phyloP scores from a whole-genome alignment of 2,113 vertebrate species.

The Forbesichthys papilliferus region DNA sequence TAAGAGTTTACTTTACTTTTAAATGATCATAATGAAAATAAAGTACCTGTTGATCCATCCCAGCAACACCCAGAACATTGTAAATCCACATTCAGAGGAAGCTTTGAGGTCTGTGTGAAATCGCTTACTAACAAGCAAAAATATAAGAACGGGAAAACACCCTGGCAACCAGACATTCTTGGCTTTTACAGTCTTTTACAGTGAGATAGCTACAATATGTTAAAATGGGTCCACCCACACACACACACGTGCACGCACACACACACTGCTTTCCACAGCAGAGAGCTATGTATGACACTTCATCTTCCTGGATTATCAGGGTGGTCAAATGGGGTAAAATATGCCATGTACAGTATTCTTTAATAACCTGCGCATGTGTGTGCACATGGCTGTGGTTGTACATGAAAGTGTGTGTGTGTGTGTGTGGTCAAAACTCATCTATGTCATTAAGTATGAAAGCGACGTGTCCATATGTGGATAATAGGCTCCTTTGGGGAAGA shows the following conservation, averaged over 20 bases:
- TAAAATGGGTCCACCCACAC: constrained; percentile 7
- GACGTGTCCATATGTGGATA: constrained; percentile 72
- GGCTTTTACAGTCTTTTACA: constrained; percentile 26
- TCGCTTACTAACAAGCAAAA: constrained; percentile 39
- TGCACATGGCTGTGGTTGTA: neutral
- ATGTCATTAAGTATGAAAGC: constrained; percentile 57
- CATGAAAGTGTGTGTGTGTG: neutral
- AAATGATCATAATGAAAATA: neutral
- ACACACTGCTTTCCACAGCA: constrained; percentile 23
- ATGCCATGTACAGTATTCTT: constrained; percentile 32
- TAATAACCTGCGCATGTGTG: constrained; percentile 15
- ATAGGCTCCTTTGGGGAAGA: constrained; percentile 65
- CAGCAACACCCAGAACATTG: constrained; percentile 28
- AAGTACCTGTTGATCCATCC: constrained; percentile 43
- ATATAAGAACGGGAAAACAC: constrained; percentile 28
- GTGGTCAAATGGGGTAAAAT: constrained; percentile 51
- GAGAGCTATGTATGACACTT: constrained; percentile 49
- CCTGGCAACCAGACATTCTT: constrained; percentile 24
- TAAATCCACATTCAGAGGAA: constrained; percentile 44
- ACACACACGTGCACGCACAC: neutral
- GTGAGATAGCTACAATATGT: constrained; percentile 30
- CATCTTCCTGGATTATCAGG: constrained; percentile 63
- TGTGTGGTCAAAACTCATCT: constrained; percentile 4
- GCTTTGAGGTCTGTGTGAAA: constrained; percentile 46
- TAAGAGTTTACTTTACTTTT: too few species aligned